A percentile compares a stretch with the other conserved stretches of the same genome.
These are phyloP conservation scores for Cyclopterus lumpus DNA, from an alignment of 2,797 vertebrate genomes.

Conservation along the genomic window DNA sequence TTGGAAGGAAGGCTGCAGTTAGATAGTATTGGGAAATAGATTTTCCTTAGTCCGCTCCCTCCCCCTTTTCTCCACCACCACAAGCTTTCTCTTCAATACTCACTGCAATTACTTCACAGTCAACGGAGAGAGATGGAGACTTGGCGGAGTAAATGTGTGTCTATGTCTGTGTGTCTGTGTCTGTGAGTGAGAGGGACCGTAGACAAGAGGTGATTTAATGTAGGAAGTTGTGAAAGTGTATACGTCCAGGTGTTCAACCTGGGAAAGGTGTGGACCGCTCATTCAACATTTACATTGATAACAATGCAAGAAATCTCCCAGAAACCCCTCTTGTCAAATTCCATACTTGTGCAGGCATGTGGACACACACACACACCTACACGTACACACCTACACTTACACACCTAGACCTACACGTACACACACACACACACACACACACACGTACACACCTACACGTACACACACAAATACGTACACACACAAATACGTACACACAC, in stretches of 20 bases:
- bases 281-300: conserved; percentile 61
- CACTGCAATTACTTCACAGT: conserved; percentile 78
- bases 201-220: conserved; percentile 38
- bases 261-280: conserved; percentile 39
- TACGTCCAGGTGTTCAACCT: conserved; percentile 56
- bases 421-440: conserved; percentile 36
- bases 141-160: conserved; percentile 67
- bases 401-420: conserved; percentile 16
- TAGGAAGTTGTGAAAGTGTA: conserved; percentile 39
- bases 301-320: conserved; percentile 49
- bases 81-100: conserved; percentile 75
- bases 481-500: too few species aligned
- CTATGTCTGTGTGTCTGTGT: conserved; percentile 25
- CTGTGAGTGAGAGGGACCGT: conserved; percentile 6
- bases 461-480: too few species aligned
- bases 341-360: conserved; percentile 72
- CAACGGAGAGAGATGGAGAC: conserved; percentile 70
- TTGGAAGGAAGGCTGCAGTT: conserved; percentile 87
- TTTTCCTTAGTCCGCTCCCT: conserved; percentile 77
- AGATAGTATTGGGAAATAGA: conserved; percentile 92
- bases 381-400: conserved; percentile 30
- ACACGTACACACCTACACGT: conserved; percentile 38
- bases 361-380: conserved; percentile 20
- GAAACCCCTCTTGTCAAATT: conserved; percentile 63
- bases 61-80: conserved; percentile 66